phyloP scores from a whole-genome alignment of 2,113 vertebrate genomes.

The Elephas maximus region DNA sequence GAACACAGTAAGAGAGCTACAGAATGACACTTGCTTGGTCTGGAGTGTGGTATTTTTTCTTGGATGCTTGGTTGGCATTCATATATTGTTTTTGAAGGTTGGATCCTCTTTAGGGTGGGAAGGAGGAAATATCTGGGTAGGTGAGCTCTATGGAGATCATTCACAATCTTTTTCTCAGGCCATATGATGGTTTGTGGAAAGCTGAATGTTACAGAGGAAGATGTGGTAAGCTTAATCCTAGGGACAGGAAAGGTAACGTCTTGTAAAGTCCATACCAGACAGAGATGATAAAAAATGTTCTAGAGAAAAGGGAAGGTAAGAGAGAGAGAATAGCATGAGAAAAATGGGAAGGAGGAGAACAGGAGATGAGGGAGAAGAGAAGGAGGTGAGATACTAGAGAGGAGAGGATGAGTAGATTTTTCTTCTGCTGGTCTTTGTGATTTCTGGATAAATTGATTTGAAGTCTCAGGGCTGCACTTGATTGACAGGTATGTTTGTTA shows the following conservation, averaged over 20 bases:
- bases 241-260: neutral
- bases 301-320: neutral
- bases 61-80: neutral
- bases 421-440: neutral
- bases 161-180: neutral
- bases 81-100: neutral
- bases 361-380: neutral
- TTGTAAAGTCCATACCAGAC: neutral
- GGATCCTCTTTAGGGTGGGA: neutral
- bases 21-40: too few relatives aligned
- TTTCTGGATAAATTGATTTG: conserved; percentile 25
- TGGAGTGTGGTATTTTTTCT: neutral
- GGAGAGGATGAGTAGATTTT: neutral
- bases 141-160: neutral
- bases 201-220: neutral
- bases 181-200: neutral
- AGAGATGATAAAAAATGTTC: neutral
- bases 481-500: neutral
- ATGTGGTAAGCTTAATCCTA: neutral
- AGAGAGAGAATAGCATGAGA: neutral
- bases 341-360: neutral
- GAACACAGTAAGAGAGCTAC: neutral
- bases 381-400: neutral
- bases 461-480: neutral
- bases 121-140: neutral